Evolutionary conservation across 92 coral and sea anemone species (phyloP), one percentile per base, ranked within the genome.

Genomic region (Heliopora coerulea): DNA sequence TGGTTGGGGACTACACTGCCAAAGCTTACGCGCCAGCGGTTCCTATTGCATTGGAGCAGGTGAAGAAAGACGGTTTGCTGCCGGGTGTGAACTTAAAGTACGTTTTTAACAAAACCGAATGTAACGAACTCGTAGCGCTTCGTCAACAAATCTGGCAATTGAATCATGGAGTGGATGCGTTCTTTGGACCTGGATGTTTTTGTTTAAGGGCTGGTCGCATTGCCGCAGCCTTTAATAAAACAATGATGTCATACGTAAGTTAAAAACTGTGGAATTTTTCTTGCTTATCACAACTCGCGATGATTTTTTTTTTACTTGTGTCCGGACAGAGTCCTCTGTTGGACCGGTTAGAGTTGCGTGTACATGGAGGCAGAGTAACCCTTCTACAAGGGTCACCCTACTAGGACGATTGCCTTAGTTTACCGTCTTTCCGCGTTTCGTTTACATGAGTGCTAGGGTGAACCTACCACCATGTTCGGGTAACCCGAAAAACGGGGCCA

Each of bases 191-290:
- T 0, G 84, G 79, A 2, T 76, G 86, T 18, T 73, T 76, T 27
- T 88, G 92, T 44, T 80, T 67, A 27, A 79, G 82, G 62, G 84
- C 87, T n/a, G 86, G 87, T 34, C 79, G 80, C 39, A 84, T 81
- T 56, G 92, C 92, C 1, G 89, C 86, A 11, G 92, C 92, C 1
- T 84, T 84, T 60, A 82, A 88, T 85, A 84, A 84, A 35, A 80
- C 89, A 20, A 82, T 88, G 76, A 85, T 88, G 37, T 88, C 92
- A 15, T 88, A 78, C 73, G 92, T 88, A 84, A 91, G 97, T 91
- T 12, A 10, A 25, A 26, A 8, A 61, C 28, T 12, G n/a, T n/a
- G n/a, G n/a, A n/a, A n/a, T n/a, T n/a, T n/a, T n/a, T n/a, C n/a
- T n/a, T n/a, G n/a, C n/a, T n/a, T n/a, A n/a, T n/a, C n/a, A n/a